Evolutionary conservation across 2,113 vertebrate species (phyloP).

Genomic region (Hemiprocne comata): DNA sequence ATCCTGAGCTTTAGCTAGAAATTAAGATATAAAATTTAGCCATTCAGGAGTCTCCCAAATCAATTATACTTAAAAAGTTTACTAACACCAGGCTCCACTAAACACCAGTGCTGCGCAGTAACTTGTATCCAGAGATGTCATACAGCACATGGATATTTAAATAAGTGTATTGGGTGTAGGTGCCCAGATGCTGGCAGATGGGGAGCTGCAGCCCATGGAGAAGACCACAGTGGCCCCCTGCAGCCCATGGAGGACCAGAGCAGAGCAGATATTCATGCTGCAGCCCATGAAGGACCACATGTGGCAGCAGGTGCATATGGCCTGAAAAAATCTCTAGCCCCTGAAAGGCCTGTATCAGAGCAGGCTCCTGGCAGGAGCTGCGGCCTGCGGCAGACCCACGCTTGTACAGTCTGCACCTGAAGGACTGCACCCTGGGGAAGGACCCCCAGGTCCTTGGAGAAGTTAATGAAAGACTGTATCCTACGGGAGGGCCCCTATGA

Average conservation of each 20-base stretch:
- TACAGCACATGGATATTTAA: background rate
- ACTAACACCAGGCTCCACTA: background rate
- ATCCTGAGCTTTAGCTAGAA: constrained; percentile 94
- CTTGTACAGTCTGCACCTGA: background rate
- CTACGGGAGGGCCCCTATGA: fast-evolving
- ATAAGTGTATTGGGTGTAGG: background rate
- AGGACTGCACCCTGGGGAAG: background rate
- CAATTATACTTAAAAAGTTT: background rate
- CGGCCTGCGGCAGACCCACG: fast-evolving
- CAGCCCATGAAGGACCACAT: background rate
- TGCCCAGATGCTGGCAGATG: background rate
- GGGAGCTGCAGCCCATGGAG: background rate
- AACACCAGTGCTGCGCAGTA: background rate
- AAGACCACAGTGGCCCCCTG: background rate
- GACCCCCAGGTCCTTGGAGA: background rate
- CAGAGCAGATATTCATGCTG: background rate
- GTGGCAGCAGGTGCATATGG: too few relatives aligned
- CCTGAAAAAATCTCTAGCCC: background rate
- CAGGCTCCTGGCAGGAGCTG: background rate
- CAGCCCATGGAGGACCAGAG: background rate
- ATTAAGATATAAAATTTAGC: background rate
- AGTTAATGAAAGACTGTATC: background rate
- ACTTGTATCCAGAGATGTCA: background rate
- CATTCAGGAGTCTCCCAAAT: background rate
- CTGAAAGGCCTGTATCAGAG: background rate